Evolutionary conservation across 2,797 vertebrate species (phyloP).

Genomic region (Dendrocincla fuliginosa): DNA sequence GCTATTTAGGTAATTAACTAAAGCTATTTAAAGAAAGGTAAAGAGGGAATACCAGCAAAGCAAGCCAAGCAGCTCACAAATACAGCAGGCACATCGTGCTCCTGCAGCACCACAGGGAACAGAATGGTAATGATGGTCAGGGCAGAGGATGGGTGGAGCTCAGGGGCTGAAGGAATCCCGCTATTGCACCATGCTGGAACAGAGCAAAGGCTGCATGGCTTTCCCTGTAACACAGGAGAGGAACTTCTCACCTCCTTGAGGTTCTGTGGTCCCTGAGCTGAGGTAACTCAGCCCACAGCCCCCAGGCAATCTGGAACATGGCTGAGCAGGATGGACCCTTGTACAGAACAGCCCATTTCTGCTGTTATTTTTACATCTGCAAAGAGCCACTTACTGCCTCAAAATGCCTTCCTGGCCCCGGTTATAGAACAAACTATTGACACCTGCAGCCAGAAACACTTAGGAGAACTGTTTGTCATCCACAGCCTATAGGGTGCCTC

Average conservation of each 20-base stretch:
- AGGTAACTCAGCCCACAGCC: neutral
- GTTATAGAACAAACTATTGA: neutral
- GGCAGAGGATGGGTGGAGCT: neutral
- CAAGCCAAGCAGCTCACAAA: neutral
- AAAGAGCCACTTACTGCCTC: neutral
- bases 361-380: neutral
- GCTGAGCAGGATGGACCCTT: neutral
- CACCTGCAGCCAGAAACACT: neutral
- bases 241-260: neutral
- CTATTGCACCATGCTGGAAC: neutral
- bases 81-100: neutral
- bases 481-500: neutral
- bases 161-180: neutral
- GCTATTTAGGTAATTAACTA: slow-evolving; percentile 45
- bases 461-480: neutral
- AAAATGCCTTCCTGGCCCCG: neutral
- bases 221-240: neutral
- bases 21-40: slow-evolving; percentile 29
- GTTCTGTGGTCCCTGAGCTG: neutral
- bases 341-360: neutral
- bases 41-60: neutral
- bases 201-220: neutral
- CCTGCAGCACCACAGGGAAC: neutral
- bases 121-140: neutral
- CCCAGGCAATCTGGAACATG: neutral